These are phyloP conservation scores for Acleris cristana DNA, from an alignment of 2,888 invertebrate genomes.

Conservation along the genomic window DNA sequence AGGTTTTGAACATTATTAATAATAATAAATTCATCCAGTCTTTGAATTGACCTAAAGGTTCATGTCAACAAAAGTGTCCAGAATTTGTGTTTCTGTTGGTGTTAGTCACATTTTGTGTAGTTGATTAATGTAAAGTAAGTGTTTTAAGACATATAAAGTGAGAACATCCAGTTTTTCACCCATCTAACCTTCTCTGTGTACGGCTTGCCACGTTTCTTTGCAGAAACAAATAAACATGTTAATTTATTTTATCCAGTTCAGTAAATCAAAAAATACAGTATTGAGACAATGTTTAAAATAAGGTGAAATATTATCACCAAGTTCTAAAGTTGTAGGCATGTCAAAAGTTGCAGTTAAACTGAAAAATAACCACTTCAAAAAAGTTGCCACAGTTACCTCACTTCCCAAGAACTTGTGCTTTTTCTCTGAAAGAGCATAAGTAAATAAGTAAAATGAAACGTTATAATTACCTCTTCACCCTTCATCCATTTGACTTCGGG, in stretches of 20 bases:
- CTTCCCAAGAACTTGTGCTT: background rate
- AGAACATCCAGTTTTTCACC: slow-evolving; percentile 72
- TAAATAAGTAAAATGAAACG: slow-evolving; percentile 42
- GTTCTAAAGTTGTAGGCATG: background rate
- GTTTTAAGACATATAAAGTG: slow-evolving; percentile 71
- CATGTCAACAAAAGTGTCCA: slow-evolving; percentile 29
- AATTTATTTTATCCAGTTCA: slow-evolving; percentile 42
- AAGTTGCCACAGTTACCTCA: background rate
- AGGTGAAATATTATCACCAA: too few species aligned
- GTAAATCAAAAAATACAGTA: too few species aligned
- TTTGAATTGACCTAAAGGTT: slow-evolving; percentile 2
- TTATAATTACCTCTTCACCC: slow-evolving; percentile 88
- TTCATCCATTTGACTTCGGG: slow-evolving; percentile 96
- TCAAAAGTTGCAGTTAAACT: background rate
- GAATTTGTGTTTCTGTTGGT: slow-evolving; percentile 48
- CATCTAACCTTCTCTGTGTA: slow-evolving; percentile 91
- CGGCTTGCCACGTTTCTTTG: slow-evolving; percentile 89
- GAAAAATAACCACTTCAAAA: background rate
- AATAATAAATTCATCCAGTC: background rate
- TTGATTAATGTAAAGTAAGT: slow-evolving; percentile 54
- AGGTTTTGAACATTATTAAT: background rate
- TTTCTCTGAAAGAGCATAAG: slow-evolving; percentile 43
- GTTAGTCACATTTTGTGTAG: slow-evolving; percentile 71
- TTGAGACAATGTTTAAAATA: too few species aligned
- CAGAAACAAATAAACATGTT: slow-evolving; percentile 79